phyloP scores from a whole-genome alignment of 2,113 vertebrate genomes.

The Lates calcarifer region DNA sequence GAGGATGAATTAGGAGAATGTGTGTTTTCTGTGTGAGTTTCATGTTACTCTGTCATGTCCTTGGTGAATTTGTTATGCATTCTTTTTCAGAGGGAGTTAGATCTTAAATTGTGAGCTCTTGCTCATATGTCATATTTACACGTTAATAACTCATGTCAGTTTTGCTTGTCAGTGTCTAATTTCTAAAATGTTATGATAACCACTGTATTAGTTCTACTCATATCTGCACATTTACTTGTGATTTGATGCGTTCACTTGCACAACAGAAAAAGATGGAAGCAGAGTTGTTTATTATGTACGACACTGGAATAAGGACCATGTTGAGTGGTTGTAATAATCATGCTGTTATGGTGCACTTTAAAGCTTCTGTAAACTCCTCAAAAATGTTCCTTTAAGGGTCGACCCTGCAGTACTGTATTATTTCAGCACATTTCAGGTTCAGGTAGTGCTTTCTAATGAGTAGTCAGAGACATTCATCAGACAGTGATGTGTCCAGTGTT shows the following conservation, averaged over 20 bases:
- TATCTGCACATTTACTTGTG: slow-evolving; percentile 42
- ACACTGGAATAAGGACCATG: background rate
- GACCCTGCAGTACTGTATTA: slow-evolving; percentile 49
- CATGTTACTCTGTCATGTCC: background rate
- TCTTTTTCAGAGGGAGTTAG: background rate
- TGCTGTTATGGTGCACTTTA: slow-evolving; percentile 61
- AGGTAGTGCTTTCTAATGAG: slow-evolving; percentile 13
- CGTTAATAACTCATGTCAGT: background rate
- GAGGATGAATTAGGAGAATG: background rate
- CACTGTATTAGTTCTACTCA: slow-evolving; percentile 2
- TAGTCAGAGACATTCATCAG: background rate
- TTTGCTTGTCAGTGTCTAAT: slow-evolving; percentile 7
- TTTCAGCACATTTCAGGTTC: slow-evolving; percentile 36
- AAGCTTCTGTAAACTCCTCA: slow-evolving; percentile 34
- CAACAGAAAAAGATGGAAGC: background rate
- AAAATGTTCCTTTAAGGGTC: background rate
- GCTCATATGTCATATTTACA: background rate
- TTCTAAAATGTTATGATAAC: background rate
- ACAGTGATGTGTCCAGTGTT: background rate
- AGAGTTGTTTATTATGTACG: background rate
- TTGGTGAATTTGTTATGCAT: background rate
- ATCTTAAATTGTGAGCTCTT: background rate
- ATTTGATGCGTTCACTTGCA: slow-evolving; percentile 42
- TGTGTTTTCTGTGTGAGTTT: background rate
- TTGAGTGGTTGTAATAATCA: slow-evolving; percentile 7